These are phyloP conservation scores for Pseudomyrmex pallidus DNA, from an alignment of 1,140 invertebrate genomes.

Conservation along the genomic window DNA sequence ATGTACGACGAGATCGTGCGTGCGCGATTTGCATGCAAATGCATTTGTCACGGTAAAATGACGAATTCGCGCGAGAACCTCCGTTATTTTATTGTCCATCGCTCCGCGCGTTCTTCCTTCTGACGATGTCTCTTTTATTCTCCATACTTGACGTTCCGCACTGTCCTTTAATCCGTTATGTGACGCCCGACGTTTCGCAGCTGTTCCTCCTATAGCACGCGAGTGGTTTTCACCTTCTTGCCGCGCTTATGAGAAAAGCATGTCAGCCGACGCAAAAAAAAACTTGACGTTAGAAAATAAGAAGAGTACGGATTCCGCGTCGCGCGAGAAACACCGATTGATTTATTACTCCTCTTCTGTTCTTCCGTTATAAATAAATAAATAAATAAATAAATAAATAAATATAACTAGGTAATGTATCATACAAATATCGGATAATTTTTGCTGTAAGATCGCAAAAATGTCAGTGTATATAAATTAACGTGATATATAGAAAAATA, in stretches of 20 bases:
- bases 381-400: conserved; percentile 54
- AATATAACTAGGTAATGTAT: conserved; percentile 29
- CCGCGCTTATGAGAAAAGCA: conserved; percentile 47
- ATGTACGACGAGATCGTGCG: too few relatives aligned
- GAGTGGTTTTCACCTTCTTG: conserved; percentile 49
- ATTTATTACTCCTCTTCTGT: conserved; percentile 32
- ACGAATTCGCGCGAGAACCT: not conserved
- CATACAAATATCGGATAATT: not conserved
- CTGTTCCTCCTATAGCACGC: conserved; percentile 49
- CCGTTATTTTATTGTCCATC: conserved; percentile 19
- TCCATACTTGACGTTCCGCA: conserved; percentile 26
- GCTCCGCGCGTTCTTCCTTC: conserved; percentile 5
- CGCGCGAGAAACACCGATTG: conserved; percentile 33
- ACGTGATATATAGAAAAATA: too few relatives aligned
- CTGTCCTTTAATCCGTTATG: conserved; percentile 56
- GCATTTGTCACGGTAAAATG: not conserved
- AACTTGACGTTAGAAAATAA: conserved; percentile 32
- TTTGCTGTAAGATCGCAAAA: not conserved
- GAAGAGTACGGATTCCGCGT: conserved; percentile 28
- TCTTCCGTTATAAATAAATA: conserved; percentile 14
- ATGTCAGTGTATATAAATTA: not conserved
- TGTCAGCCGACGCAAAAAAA: conserved; percentile 44
- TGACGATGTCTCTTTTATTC: conserved; percentile 10
- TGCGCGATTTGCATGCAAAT: not conserved
- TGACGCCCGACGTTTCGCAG: conserved; percentile 52